phyloP scores from a whole-genome alignment of 2,113 vertebrate genomes.

The Phalacrocorax pelagicus region DNA sequence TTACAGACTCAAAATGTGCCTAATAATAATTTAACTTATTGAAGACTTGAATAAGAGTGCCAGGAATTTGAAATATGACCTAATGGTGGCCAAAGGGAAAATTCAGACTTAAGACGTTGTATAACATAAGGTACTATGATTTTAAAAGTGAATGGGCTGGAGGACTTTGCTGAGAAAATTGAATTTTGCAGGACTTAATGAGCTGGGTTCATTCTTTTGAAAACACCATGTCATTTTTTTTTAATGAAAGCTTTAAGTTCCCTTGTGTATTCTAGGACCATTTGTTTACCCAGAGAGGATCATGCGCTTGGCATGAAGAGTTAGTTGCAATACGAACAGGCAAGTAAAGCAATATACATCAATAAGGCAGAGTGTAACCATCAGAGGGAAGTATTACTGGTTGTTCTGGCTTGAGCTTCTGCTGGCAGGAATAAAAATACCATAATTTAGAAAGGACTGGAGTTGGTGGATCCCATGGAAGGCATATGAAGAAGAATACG shows the following conservation, averaged over 20 bases:
- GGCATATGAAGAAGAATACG: neutral
- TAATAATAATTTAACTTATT: slow-evolving; percentile 2
- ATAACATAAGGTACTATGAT: neutral
- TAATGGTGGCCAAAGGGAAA: slow-evolving; percentile 20
- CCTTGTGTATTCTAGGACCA: neutral
- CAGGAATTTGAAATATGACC: slow-evolving; percentile 36
- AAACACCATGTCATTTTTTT: neutral
- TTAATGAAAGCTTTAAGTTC: neutral
- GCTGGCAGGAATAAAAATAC: neutral
- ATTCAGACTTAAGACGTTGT: neutral
- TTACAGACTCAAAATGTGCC: neutral
- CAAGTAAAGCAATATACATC: neutral
- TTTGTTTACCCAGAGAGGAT: slow-evolving; percentile 17
- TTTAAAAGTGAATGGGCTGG: slow-evolving; percentile 20
- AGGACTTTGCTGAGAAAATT: slow-evolving; percentile 5
- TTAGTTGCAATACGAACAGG: neutral
- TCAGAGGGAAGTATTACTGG: neutral
- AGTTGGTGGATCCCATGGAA: neutral
- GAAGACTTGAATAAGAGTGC: neutral
- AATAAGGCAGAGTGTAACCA: neutral
- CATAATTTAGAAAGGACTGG: neutral
- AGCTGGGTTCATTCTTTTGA: neutral
- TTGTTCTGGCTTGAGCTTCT: neutral
- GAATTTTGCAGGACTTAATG: slow-evolving; percentile 27
- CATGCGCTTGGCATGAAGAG: neutral